A percentile compares a stretch with the other conserved stretches of the same genome.
Evolutionary conservation across 2,888 invertebrate species (phyloP).

Genomic region (Diachrysia chrysitis): DNA sequence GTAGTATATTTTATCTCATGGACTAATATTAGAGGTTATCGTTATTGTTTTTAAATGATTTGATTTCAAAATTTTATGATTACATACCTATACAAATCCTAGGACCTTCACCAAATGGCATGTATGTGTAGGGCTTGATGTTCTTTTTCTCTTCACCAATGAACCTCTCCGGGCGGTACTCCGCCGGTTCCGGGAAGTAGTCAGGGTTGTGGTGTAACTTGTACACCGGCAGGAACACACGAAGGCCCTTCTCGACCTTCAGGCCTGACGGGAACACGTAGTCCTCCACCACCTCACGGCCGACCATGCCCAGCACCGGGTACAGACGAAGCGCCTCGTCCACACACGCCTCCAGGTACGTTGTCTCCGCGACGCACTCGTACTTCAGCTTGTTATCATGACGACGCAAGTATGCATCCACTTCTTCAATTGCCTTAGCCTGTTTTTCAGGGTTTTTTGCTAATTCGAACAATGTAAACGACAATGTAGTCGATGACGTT

Average conservation of each 20-base stretch:
- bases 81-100: slow-evolving; percentile 78
- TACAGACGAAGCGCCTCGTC: slow-evolving; percentile 73
- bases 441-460: slow-evolving; percentile 69
- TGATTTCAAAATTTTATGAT: not conserved
- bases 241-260: slow-evolving; percentile 68
- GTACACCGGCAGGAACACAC: slow-evolving; percentile 76
- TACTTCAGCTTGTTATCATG: slow-evolving; percentile 64
- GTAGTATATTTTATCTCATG: too few relatives aligned
- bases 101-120: slow-evolving; percentile 81
- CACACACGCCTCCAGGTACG: slow-evolving; percentile 70
- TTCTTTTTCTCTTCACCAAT: slow-evolving; percentile 64
- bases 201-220: slow-evolving; percentile 72
- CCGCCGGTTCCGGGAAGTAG: slow-evolving; percentile 74
- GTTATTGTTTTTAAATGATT: too few relatives aligned
- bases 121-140: slow-evolving; percentile 72
- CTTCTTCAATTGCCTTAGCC: slow-evolving; percentile 62
- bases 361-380: slow-evolving; percentile 66
- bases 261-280: slow-evolving; percentile 74
- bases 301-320: slow-evolving; percentile 71
- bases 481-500: slow-evolving; percentile 68
- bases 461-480: slow-evolving; percentile 68
- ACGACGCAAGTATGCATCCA: slow-evolving; percentile 65
- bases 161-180: slow-evolving; percentile 76
- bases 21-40: too few relatives aligned
- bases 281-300: slow-evolving; percentile 73